Evolutionary conservation across 2,113 vertebrate genomes (phyloP), one percentile per base, ranked within the genome.

Genomic region (Uria lomvia): DNA sequence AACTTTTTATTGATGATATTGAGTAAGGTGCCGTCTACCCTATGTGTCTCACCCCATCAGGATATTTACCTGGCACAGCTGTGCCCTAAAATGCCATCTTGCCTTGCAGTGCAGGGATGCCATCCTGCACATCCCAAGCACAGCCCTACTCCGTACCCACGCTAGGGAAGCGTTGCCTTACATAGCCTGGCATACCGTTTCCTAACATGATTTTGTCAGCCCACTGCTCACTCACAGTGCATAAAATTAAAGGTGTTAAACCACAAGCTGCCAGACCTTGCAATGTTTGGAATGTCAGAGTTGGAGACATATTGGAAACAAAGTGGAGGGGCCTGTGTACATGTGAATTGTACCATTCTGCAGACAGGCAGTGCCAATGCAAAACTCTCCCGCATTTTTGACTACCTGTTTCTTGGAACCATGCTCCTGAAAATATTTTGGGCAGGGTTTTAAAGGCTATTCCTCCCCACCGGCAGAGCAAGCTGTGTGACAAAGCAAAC

Each of bases 71-170:
- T 59, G 60, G 38, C 66, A 78, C 2, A 1, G 32, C 53, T 92
- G 86, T 63, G 76, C 26, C 43, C 45, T 52, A 52, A 26, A 36
- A 45, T 7, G 24, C 49, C 47, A 36, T 40, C 38, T 17, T 66
- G 66, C 24, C 50, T 67, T 34, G 58, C 40, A 76, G 47, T 0
- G 0, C 72, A 62, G 47, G 5, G 3, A 60, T 58, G 50, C 34
- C 0, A 0, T 43, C 47, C 15, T 12, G 22, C 27, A 86, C 36
- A 42, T 32, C 40, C 47, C 20, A 56, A 60, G 74, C 26, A 71
- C 52, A 80, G 22, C 47, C 19, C 26, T n/a, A 3, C 53, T 82
- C 53, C 40, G 85, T 74, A 65, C 34, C 27, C 40, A 38, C 0
- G 4, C 22, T 9, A 22, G 12, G 49, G 23, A 58, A 79, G 8